Percentiles rank a stretch among this genome's conserved stretches.
Evolutionary conservation across 2,113 vertebrate species (phyloP).

Genomic region (Cercopithecus mona): DNA sequence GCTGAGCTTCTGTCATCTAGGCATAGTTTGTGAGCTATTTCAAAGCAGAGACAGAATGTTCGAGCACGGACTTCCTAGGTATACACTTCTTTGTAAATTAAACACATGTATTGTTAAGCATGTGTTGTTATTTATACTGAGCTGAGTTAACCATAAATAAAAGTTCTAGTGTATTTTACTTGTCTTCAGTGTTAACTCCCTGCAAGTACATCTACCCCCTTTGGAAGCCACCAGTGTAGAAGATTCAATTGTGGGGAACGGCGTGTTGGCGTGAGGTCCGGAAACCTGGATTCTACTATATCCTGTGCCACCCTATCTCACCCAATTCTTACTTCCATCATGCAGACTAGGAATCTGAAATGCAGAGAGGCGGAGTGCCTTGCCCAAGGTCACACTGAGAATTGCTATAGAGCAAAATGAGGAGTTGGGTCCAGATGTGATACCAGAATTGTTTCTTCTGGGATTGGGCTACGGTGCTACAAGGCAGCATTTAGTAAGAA

Average conservation of each 20-base stretch:
- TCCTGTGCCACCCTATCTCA: too few relatives aligned
- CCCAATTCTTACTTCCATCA: fast-evolving
- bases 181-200: neutral
- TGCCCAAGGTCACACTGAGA: fast-evolving
- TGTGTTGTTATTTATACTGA: neutral
- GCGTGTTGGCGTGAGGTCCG: fast-evolving
- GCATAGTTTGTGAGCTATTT: neutral
- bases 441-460: neutral
- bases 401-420: neutral
- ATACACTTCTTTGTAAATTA: neutral
- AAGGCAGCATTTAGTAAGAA: too few relatives aligned
- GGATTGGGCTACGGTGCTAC: fast-evolving
- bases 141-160: too few relatives aligned
- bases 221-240: neutral
- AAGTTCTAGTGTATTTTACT: neutral
- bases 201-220: fast-evolving
- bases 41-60: neutral
- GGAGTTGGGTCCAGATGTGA: too few relatives aligned
- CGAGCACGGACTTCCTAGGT: neutral
- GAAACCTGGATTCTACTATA: neutral
- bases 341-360: neutral
- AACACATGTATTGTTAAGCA: neutral
- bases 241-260: fast-evolving
- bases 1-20: neutral
- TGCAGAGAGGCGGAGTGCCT: neutral